Evolutionary conservation across 2,797 vertebrate species (phyloP), one percentile per base, ranked within the genome.

Genomic region (Ctenopoma kingsleyae): DNA sequence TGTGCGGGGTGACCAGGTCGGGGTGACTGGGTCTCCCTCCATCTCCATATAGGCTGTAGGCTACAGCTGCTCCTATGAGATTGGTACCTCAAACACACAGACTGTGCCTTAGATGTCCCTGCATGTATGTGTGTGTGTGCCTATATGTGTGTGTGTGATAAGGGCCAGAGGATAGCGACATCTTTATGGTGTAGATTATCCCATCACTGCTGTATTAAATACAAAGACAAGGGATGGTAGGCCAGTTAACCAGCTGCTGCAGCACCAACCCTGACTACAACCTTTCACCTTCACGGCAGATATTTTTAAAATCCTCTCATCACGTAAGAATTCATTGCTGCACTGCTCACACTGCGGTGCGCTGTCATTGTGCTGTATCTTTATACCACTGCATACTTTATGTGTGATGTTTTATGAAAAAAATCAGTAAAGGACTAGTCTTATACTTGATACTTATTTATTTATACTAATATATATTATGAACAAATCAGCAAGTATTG

Each of bases 1-100:
- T 91, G 90, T 86, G 90, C 51, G 67, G 87, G 92, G 85, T 85
- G 87, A 87, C 50, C 25, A 23, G 91, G 92, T 93, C 91, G 91
- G 83, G 91, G 92, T 90, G 90, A 92, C 83, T 77, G 87, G 90
- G 90, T 89, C 16, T 86, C 83, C 78, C 85, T 84, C 84, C 82
- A 92, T 93, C 89, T 92, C 89, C 90, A 91, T 91, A 92, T 85
- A 91, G 91, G 92, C 92, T 93, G 90, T 90, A 91, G 92, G 92
- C 91, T 93, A 93, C 91, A 92, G 89, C 92, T 93, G 91, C 87
- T 92, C 89, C 87, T 89, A 74, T 74, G 91, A 92, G 91, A 92
- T 92, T 92, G 92, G 78, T 77, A 88, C 90, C 90, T 92, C 90
- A 93, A 92, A 92, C 87, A 64, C 88, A 74, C n/a, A 69, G 74